phyloP scores from a whole-genome alignment of 2,888 invertebrate genomes.

The Thysanoteuthis rhombus region DNA sequence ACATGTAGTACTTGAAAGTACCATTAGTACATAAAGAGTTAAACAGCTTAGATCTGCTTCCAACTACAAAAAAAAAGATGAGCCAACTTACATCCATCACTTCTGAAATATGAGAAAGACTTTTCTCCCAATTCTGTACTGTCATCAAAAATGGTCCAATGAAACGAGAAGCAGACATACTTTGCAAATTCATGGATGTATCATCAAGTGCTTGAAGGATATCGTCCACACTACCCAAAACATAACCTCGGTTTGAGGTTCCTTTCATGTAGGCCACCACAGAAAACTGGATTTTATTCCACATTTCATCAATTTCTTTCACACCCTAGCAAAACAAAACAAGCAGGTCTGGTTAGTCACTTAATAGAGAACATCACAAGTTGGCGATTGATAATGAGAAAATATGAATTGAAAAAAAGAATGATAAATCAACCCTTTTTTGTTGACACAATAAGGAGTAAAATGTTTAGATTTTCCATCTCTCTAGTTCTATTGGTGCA shows the following conservation, averaged over 20 bases:
- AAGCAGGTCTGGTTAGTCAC: too few species aligned
- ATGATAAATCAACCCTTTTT: too few species aligned
- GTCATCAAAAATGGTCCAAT: slow-evolving; percentile 85
- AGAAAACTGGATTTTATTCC: slow-evolving; percentile 69
- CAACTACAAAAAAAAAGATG: not conserved
- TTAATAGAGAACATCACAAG: too few species aligned
- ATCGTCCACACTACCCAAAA: slow-evolving; percentile 85
- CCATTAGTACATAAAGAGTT: too few species aligned
- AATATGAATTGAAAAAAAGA: too few species aligned
- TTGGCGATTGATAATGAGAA: too few species aligned
- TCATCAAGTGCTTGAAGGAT: slow-evolving; percentile 85
- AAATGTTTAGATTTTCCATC: too few species aligned
- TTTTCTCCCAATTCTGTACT: slow-evolving; percentile 88
- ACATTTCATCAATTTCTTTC: slow-evolving; percentile 79
- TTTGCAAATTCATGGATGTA: slow-evolving; percentile 88
- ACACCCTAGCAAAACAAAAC: slow-evolving; percentile 72
- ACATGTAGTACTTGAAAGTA: too few species aligned
- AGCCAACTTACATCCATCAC: slow-evolving; percentile 77
- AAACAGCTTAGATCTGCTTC: not conserved
- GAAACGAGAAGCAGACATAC: slow-evolving; percentile 79
- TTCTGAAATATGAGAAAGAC: slow-evolving; percentile 82
- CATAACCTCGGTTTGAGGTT: slow-evolving; percentile 81
- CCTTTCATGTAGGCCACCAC: slow-evolving; percentile 70
- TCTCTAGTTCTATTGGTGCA: too few species aligned
- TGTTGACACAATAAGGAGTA: too few species aligned